These are phyloP conservation scores for Delphinapterus leucas DNA, from an alignment of 2,113 vertebrate genomes.

Conservation along the genomic window DNA sequence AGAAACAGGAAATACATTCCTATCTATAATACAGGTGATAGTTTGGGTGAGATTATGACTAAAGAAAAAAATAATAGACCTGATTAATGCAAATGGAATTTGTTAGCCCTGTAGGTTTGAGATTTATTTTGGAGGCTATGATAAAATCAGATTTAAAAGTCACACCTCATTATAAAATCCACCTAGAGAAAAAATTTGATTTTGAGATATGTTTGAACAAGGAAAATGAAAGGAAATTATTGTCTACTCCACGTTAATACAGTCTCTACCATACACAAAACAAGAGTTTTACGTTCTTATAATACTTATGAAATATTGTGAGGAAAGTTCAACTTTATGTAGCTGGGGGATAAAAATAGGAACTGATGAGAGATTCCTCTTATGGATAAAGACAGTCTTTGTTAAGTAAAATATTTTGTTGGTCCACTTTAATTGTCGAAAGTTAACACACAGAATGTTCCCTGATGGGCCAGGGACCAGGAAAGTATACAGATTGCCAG, in stretches of 20 bases:
- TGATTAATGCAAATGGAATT: constrained; percentile 56
- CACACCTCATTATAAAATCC: constrained; percentile 45
- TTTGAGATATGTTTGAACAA: constrained; percentile 49
- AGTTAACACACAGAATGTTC: neutral
- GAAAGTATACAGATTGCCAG: neutral
- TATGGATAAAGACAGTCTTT: neutral
- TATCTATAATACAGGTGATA: neutral
- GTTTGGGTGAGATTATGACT: constrained; percentile 29
- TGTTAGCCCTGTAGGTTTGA: constrained; percentile 29
- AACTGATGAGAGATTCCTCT: neutral
- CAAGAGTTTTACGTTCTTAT: neutral
- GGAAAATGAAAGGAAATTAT: constrained; percentile 43
- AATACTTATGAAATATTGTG: neutral
- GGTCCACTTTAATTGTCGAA: neutral
- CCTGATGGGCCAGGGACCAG: neutral
- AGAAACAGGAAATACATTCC: constrained; percentile 2
- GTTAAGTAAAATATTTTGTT: neutral
- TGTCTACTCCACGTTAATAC: neutral
- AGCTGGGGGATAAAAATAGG: neutral
- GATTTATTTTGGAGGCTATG: constrained; percentile 43
- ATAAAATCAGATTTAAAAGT: constrained; percentile 66
- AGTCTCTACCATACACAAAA: constrained; percentile 8
- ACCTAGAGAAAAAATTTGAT: constrained; percentile 48
- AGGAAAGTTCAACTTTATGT: neutral
- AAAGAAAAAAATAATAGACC: constrained; percentile 44